A percentile compares a stretch with the other conserved stretches of the same genome.
Evolutionary conservation across 2,113 vertebrate genomes (phyloP).

Genomic region (Limnothrissa miodon): DNA sequence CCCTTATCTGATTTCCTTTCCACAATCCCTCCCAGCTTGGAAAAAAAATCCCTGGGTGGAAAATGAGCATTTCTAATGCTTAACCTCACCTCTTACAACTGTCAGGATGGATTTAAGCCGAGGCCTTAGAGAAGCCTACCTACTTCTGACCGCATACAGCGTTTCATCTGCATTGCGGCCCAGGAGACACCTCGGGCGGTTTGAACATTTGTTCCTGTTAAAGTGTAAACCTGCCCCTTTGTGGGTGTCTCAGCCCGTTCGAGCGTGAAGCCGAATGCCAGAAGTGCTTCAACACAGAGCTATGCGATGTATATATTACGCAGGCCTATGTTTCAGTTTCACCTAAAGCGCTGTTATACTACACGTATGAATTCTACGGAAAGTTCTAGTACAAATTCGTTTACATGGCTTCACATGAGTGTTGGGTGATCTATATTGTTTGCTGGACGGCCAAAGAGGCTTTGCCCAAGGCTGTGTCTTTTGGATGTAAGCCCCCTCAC

Average conservation of each 20-base stretch:
- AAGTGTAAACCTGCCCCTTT: not conserved
- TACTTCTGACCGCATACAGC: not conserved
- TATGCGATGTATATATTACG: not conserved
- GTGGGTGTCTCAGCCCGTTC: not conserved
- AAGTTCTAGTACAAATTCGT: not conserved
- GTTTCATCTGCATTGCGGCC: slow-evolving; percentile 16
- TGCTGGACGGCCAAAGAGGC: not conserved
- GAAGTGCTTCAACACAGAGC: not conserved
- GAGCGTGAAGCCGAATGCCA: not conserved
- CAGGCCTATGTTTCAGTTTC: not conserved
- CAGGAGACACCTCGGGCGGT: not conserved
- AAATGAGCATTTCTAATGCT: slow-evolving; percentile 29
- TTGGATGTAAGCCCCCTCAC: not conserved
- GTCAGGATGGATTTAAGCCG: not conserved
- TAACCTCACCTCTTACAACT: slow-evolving; percentile 35
- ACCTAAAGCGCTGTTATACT: not conserved
- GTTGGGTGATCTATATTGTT: not conserved
- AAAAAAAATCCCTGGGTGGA: slow-evolving; percentile 37
- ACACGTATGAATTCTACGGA: not conserved
- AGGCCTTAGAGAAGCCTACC: not conserved
- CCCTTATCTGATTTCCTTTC: slow-evolving; percentile 53
- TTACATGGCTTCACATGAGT: not conserved
- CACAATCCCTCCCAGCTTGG: slow-evolving; percentile 31
- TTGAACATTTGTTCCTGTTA: not conserved
- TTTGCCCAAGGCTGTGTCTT: not conserved